These are phyloP conservation scores for Pipistrellus pygmaeus DNA, from an alignment of 2,797 vertebrate genomes.

Conservation along the genomic window DNA sequence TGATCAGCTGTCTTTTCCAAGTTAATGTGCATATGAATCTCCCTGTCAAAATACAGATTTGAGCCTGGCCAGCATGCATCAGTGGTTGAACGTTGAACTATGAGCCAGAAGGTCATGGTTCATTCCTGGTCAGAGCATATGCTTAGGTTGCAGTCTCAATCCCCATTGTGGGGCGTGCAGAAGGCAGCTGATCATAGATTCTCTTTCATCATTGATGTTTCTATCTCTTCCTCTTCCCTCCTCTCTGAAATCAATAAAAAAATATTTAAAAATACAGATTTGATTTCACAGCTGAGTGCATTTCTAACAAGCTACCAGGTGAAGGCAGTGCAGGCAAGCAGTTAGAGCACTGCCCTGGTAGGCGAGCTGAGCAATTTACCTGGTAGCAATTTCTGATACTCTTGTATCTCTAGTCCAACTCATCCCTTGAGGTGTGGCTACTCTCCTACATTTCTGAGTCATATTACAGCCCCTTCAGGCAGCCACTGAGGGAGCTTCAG, in stretches of 20 bases:
- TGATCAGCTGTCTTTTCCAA: not conserved
- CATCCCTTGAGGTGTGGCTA: not conserved
- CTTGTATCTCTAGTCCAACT: not conserved
- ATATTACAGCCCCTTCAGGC: not conserved
- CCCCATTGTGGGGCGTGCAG: too few relatives aligned
- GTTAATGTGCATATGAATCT: not conserved
- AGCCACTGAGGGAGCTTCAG: not conserved
- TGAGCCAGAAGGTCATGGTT: too few relatives aligned
- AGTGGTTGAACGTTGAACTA: too few relatives aligned
- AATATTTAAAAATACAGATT: not conserved
- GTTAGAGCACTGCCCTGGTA: not conserved
- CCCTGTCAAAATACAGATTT: not conserved
- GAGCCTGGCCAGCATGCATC: not conserved
- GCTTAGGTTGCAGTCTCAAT: too few relatives aligned
- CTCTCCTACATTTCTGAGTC: not conserved
- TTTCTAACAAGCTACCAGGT: not conserved
- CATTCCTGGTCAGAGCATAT: too few relatives aligned
- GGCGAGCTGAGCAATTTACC: not conserved
- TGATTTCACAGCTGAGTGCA: not conserved
- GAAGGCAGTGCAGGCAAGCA: not conserved
- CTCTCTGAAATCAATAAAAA: too few relatives aligned
- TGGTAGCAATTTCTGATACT: not conserved
- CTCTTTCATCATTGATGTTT: too few relatives aligned
- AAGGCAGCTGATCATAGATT: too few relatives aligned
- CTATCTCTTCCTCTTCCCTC: too few relatives aligned